Base-by-base conservation (phyloP, 2,888 invertebrate species). In the Metacarcinus magister region DNA sequence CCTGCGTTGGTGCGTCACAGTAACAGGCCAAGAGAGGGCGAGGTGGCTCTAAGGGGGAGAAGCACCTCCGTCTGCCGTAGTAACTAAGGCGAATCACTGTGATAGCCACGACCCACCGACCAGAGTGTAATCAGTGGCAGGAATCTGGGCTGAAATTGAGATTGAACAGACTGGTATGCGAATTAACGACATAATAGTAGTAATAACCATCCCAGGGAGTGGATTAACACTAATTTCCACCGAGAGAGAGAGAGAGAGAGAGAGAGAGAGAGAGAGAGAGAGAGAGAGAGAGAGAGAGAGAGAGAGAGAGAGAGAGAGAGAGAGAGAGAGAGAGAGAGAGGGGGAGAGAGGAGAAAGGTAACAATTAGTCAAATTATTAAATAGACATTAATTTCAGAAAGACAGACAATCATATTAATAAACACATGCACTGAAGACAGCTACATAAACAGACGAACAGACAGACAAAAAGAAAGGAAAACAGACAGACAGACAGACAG, bases 121-220 rank as follows among this genome's bases (percentile, higher is more conserved):
- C 28, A n/a, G 75, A 75, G 75, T 75, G 75, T 75, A 75, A 75
- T 75, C 75, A 75, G 75, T 10, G 75, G 75, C 75, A 7, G 75
- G 75, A 75, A n/a, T 75, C 75, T 75, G n/a, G 75, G n/a, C 75
- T 75, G 75, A n/a, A 75, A 75, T 75, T 75, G 75, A 75, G 75
- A 75, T 75, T 75, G 28, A 75, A 75, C 75, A 75, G 75, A 75
- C 75, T 75, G 75, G 75, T 75, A 75, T 75, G n/a, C 75, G 75
- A n/a, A 75, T 75, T 75, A 75, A 75, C 75, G 75, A 75, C 75
- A 75, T 75, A 75, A 75, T 75, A 75, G 75, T 75, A 75, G 75
- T 75, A 75, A 75, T 75, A 75, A 75, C 75, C 75, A 75, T 75
- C 75, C n/a, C 28, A n/a, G 23, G 75, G 75, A 75, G 75, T 75